phyloP scores from a whole-genome alignment of 2,888 invertebrate species.

The Eilema sororculum region DNA sequence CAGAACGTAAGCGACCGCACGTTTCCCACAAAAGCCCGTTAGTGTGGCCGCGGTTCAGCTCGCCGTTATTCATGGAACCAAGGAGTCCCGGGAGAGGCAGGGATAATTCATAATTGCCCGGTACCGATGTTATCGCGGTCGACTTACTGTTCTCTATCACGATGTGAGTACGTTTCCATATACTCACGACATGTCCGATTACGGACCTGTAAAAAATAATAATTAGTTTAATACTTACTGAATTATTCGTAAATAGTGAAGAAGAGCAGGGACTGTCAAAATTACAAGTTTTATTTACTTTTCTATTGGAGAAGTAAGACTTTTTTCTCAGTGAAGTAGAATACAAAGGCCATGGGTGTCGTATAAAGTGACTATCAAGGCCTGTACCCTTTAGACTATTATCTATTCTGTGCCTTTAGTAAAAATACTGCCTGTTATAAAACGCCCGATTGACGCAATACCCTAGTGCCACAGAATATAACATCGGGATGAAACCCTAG shows the following conservation, averaged over 20 bases:
- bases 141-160: conserved; percentile 45
- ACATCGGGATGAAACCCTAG: no score
- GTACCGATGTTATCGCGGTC: conserved; percentile 42
- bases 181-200: conserved; percentile 9
- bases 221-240: background rate
- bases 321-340: no score
- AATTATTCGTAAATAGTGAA: background rate
- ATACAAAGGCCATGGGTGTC: no score
- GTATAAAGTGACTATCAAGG: no score
- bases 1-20: conserved; percentile 9
- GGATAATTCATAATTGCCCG: conserved; percentile 43
- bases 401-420: no score
- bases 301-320: no score
- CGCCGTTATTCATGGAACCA: conserved; percentile 45
- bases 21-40: conserved; percentile 42
- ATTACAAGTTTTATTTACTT: no score
- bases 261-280: no score
- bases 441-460: no score
- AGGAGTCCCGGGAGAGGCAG: conserved; percentile 36
- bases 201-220: background rate
- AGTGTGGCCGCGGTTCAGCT: conserved; percentile 12
- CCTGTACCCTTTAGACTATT: no score
- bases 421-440: no score
- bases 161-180: conserved; percentile 29
- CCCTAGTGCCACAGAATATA: no score